These are phyloP conservation scores for Belgica antarctica DNA, from an alignment of 2,888 invertebrate species.

Conservation along the genomic window DNA sequence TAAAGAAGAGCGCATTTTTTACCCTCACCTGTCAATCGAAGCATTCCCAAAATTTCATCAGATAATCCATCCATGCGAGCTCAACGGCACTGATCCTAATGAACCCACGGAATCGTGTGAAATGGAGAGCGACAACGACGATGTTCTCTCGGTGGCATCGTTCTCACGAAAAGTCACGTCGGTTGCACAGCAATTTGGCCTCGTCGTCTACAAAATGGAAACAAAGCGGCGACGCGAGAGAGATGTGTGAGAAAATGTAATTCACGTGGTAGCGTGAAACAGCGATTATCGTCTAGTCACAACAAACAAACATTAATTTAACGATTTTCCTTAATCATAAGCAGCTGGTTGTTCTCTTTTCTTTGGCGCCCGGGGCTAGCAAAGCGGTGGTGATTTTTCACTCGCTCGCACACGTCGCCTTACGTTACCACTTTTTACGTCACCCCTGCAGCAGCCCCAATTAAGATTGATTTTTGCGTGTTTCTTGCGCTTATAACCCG, in stretches of 20 bases:
- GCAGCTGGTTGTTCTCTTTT: not conserved
- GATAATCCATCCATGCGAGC: conserved; percentile 50
- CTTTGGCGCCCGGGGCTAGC: no score
- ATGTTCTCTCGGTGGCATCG: conserved; percentile 48
- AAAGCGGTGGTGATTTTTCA: not conserved
- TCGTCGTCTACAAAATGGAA: conserved; percentile 57
- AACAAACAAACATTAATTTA: conserved; percentile 8
- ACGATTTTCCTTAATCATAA: not conserved
- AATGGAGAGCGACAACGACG: conserved; percentile 46
- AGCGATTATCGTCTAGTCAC: conserved; percentile 15
- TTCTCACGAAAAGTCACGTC: conserved; percentile 52
- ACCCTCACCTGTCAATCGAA: conserved; percentile 75
- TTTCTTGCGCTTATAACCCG: no score
- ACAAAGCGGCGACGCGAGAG: conserved; percentile 39
- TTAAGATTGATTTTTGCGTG: not conserved
- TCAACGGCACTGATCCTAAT: conserved; percentile 50
- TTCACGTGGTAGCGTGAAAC: not conserved
- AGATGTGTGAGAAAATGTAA: not conserved
- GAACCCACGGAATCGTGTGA: conserved; percentile 51
- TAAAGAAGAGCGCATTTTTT: conserved; percentile 61
- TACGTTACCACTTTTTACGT: not conserved
- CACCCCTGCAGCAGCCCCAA: no score
- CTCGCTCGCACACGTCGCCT: not conserved
- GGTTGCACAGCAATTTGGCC: conserved; percentile 57
- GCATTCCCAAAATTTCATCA: conserved; percentile 63